These are phyloP conservation scores for Lagopus muta DNA, from an alignment of 2,113 vertebrate species.

Conservation along the genomic window DNA sequence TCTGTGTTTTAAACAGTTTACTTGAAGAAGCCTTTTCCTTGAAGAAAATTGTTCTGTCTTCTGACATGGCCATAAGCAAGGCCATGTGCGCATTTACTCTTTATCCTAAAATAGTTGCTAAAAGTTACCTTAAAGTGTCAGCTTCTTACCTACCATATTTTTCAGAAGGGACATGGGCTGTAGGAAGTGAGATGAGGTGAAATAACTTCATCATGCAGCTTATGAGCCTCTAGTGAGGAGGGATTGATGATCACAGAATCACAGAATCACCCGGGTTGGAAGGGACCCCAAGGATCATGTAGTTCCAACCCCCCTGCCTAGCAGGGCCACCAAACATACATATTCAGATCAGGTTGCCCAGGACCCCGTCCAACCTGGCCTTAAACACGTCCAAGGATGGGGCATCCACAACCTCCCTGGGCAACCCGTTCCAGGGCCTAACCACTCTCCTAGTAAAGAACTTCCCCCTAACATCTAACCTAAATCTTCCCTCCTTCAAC, in stretches of 20 bases:
- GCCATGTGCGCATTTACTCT: not conserved
- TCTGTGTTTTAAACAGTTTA: not conserved
- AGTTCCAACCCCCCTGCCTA: too few species aligned
- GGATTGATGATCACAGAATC: rapidly evolving
- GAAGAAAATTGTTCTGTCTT: not conserved
- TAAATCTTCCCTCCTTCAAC: too few species aligned
- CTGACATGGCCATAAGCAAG: not conserved
- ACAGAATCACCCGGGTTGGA: too few species aligned
- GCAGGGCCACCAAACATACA: too few species aligned
- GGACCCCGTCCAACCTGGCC: too few species aligned
- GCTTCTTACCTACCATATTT: not conserved
- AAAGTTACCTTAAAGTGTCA: not conserved
- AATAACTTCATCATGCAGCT: not conserved
- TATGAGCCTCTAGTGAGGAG: rapidly evolving
- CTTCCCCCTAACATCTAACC: too few species aligned
- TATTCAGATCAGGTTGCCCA: too few species aligned
- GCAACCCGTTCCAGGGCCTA: too few species aligned
- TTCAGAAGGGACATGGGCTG: not conserved
- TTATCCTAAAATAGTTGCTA: not conserved
- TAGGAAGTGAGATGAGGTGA: not conserved
- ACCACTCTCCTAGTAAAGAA: too few species aligned
- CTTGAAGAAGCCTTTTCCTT: not conserved
- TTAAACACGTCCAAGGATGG: too few species aligned
- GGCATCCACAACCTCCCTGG: too few species aligned
- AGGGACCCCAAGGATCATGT: too few species aligned